Evolutionary conservation across 2,888 invertebrate genomes (phyloP).

Genomic region (Gortyna flavago): DNA sequence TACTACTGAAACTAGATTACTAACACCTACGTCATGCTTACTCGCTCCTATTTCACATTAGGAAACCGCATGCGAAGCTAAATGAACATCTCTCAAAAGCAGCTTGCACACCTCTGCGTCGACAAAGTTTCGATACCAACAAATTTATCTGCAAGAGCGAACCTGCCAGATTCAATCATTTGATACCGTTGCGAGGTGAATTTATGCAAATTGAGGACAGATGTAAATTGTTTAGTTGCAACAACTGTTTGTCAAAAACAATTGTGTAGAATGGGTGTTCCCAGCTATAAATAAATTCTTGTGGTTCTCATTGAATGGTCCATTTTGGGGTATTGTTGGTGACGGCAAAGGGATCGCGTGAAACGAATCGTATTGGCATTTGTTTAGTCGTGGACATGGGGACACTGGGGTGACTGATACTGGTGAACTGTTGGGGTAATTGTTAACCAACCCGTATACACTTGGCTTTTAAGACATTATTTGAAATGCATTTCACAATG

Average conservation of each 20-base stretch:
- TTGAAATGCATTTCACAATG: neutral
- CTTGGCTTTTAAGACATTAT: neutral
- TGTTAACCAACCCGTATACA: neutral
- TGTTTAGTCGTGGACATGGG: neutral
- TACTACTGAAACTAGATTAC: neutral
- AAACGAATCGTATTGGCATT: conserved; percentile 6
- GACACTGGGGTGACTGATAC: neutral
- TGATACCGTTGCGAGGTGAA: conserved; percentile 40
- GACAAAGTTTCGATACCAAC: conserved; percentile 36
- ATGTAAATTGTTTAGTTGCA: conserved; percentile 56
- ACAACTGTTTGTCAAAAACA: conserved; percentile 40
- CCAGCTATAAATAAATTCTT: conserved; percentile 11
- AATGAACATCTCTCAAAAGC: conserved; percentile 40
- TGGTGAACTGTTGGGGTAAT: neutral
- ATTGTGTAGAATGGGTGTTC: neutral
- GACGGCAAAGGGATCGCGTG: conserved; percentile 5
- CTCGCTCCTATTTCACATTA: neutral
- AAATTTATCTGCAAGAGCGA: conserved; percentile 44
- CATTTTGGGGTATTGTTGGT: conserved; percentile 5
- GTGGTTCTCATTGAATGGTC: conserved; percentile 1
- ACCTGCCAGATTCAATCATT: conserved; percentile 54
- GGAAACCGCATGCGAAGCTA: neutral
- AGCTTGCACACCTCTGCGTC: conserved; percentile 15
- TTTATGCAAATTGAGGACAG: conserved; percentile 51
- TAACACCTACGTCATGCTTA: neutral